These are phyloP conservation scores for Festucalex cinctus DNA, from an alignment of 2,113 vertebrate genomes.

Conservation along the genomic window DNA sequence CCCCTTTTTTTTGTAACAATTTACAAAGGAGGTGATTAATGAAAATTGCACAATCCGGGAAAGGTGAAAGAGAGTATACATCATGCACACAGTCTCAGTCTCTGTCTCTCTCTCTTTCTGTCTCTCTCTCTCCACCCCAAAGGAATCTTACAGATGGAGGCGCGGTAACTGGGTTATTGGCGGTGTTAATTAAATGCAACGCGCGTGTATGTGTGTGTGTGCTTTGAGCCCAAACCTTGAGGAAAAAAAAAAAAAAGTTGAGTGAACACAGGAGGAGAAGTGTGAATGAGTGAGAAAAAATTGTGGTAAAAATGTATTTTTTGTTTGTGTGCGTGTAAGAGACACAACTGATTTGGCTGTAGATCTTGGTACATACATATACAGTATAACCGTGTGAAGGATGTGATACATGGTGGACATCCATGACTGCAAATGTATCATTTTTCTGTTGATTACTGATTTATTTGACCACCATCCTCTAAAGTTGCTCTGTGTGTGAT, in stretches of 20 bases:
- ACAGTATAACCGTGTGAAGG: too few relatives aligned
- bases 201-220: background rate
- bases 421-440: too few relatives aligned
- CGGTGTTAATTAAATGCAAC: conserved; percentile 32
- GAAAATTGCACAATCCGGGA: conserved; percentile 17
- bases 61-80: conserved; percentile 1
- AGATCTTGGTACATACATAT: too few relatives aligned
- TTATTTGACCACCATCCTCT: too few relatives aligned
- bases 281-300: background rate
- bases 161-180: conserved; percentile 3
- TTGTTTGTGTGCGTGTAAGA: background rate
- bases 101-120: background rate
- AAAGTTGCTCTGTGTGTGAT: too few relatives aligned
- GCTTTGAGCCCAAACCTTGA: conserved; percentile 12
- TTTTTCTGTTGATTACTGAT: too few relatives aligned
- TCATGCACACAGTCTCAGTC: background rate
- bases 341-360: too few relatives aligned
- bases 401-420: too few relatives aligned
- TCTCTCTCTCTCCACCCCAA: background rate
- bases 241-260: conserved; percentile 6
- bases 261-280: conserved; percentile 3
- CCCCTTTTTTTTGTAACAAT: background rate
- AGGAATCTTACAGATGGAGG: conserved; percentile 23
- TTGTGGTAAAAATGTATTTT: background rate
- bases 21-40: conserved; percentile 28